Evolutionary conservation across 2,888 invertebrate species (phyloP).

Genomic region (Spilosoma lubricipeda): DNA sequence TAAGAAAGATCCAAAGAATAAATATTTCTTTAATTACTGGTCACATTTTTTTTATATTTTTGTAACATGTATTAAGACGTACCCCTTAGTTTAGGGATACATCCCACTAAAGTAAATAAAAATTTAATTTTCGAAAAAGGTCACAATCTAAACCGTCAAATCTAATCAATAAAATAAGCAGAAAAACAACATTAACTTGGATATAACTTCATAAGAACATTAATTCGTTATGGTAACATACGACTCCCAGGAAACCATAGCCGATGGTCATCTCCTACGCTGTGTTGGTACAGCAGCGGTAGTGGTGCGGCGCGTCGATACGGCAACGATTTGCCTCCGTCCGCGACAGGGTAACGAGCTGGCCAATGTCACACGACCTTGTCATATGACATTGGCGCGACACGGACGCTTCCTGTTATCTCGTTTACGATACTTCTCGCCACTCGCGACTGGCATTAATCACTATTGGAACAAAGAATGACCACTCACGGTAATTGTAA

Average conservation of each 20-base stretch:
- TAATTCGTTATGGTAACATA: background rate
- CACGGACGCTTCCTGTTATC: slow-evolving; percentile 84
- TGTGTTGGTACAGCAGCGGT: background rate
- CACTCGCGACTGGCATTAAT: slow-evolving; percentile 81
- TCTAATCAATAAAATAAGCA: background rate
- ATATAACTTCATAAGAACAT: background rate
- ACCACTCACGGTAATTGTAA: slow-evolving; percentile 85
- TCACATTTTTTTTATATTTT: background rate
- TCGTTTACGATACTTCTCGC: slow-evolving; percentile 79
- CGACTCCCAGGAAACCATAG: background rate
- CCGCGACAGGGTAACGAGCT: slow-evolving; percentile 36
- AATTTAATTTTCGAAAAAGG: background rate
- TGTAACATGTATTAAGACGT: too few relatives aligned
- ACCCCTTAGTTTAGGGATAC: too few relatives aligned
- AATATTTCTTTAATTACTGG: too few relatives aligned
- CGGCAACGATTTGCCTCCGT: background rate
- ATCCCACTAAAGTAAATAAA: too few relatives aligned
- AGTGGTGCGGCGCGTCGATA: slow-evolving; percentile 5
- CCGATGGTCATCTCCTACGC: background rate
- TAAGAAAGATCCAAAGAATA: too few relatives aligned
- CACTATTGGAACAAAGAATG: slow-evolving; percentile 86
- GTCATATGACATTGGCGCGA: slow-evolving; percentile 78
- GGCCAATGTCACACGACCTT: slow-evolving; percentile 66
- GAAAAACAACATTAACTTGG: too few relatives aligned
- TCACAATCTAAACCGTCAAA: background rate